These are phyloP conservation scores for Anoura caudifer DNA, from an alignment of 2,113 vertebrate genomes.

Conservation along the genomic window DNA sequence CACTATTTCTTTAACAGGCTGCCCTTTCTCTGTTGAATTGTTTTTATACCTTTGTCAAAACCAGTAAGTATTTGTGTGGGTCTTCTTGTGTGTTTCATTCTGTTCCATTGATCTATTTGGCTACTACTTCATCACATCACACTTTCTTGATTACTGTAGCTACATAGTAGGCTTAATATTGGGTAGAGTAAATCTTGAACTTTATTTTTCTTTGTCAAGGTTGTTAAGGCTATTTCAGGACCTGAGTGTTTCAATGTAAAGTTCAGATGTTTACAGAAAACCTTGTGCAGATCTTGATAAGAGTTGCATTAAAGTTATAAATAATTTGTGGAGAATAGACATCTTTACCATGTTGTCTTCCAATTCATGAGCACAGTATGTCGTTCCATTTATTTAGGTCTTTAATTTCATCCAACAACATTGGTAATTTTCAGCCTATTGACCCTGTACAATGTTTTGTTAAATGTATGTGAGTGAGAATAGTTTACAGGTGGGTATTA, in stretches of 20 bases:
- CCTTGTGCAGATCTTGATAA: background rate
- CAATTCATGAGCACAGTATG: background rate
- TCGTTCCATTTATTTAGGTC: background rate
- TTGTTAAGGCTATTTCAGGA: background rate
- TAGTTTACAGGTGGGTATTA: background rate
- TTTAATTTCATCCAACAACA: background rate
- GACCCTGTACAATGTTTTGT: background rate
- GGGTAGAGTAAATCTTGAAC: background rate
- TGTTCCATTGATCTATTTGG: background rate
- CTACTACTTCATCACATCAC: background rate
- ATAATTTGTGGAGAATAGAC: background rate
- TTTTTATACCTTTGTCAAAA: background rate
- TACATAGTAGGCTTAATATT: background rate
- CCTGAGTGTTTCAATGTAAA: background rate
- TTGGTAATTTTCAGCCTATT: background rate
- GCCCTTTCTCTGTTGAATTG: background rate
- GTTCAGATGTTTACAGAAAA: background rate
- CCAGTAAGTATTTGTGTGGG: background rate
- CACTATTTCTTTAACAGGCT: background rate
- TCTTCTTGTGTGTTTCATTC: background rate
- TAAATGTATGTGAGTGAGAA: background rate
- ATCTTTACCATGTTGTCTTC: background rate
- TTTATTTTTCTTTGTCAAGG: background rate
- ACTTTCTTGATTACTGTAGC: background rate
- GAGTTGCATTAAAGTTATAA: background rate